Evolutionary conservation across 2,888 invertebrate genomes (phyloP).

Genomic region (Melanostoma scalare): DNA sequence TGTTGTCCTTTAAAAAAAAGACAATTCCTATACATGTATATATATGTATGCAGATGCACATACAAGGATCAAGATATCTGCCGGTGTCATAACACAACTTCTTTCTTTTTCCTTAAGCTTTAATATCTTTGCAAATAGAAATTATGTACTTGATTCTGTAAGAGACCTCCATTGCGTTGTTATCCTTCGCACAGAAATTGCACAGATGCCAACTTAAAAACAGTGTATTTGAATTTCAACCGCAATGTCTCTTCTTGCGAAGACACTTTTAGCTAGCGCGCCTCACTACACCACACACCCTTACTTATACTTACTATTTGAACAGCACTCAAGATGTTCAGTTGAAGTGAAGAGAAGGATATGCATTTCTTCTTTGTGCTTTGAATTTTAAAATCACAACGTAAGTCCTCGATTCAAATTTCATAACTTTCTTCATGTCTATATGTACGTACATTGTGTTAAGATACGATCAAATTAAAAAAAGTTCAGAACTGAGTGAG

Average conservation of each 20-base stretch:
- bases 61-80: conserved; percentile 52
- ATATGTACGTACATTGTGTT: conserved; percentile 4
- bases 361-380: conserved; percentile 30
- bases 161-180: conserved; percentile 40
- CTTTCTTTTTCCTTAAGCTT: conserved; percentile 22
- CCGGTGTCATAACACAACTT: conserved; percentile 15
- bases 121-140: conserved; percentile 60
- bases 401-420: conserved; percentile 61
- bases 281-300: conserved; percentile 12
- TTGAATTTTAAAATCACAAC: conserved; percentile 52
- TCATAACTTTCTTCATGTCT: conserved; percentile 53
- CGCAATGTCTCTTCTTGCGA: conserved; percentile 51
- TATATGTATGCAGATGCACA: neutral
- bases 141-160: conserved; percentile 49
- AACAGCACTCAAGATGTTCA: conserved; percentile 23
- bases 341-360: neutral
- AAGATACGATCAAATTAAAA: neutral
- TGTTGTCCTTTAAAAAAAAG: too few relatives aligned
- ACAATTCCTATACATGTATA: too few relatives aligned
- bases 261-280: conserved; percentile 42
- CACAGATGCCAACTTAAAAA: conserved; percentile 58
- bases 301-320: conserved; percentile 27
- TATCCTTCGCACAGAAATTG: neutral
- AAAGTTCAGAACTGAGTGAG: conserved; percentile 3
- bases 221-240: conserved; percentile 62